These are phyloP conservation scores for Eurytemora carolleeae DNA, from an alignment of 1,140 invertebrate species.

Conservation along the genomic window DNA sequence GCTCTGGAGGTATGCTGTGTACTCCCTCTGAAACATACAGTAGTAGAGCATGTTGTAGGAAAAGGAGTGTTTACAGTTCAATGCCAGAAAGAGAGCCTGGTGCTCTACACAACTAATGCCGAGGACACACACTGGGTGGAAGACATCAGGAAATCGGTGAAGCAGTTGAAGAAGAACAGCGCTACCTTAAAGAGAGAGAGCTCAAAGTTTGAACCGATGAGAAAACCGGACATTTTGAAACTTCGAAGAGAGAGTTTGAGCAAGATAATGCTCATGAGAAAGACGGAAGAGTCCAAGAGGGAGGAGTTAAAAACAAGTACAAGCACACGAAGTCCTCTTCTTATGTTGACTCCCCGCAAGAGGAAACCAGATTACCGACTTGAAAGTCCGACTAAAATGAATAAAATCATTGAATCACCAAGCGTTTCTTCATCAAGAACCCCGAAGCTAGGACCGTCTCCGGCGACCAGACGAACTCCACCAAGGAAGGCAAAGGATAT, in stretches of 20 bases:
- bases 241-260: slow-evolving; percentile 11
- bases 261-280: slow-evolving; percentile 6
- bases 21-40: slow-evolving; percentile 25
- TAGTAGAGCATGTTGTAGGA: slow-evolving; percentile 24
- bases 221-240: slow-evolving; percentile 9
- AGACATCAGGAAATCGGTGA: background rate
- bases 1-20: slow-evolving; percentile 26
- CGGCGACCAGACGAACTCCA: no score
- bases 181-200: slow-evolving; percentile 10
- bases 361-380: slow-evolving; percentile 4
- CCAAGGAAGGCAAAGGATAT: no score
- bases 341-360: background rate
- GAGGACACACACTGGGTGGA: slow-evolving; percentile 6
- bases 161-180: background rate
- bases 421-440: no score
- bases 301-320: background rate
- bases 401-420: no score
- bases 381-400: no score
- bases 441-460: no score
- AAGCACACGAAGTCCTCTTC: background rate
- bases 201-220: slow-evolving; percentile 5
- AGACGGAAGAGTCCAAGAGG: background rate
- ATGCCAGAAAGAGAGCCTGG: slow-evolving; percentile 25
- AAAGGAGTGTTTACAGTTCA: slow-evolving; percentile 21
- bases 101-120: slow-evolving; percentile 21